Evolutionary conservation across 2,797 vertebrate genomes (phyloP).

Genomic region (Myripristis murdjan): DNA sequence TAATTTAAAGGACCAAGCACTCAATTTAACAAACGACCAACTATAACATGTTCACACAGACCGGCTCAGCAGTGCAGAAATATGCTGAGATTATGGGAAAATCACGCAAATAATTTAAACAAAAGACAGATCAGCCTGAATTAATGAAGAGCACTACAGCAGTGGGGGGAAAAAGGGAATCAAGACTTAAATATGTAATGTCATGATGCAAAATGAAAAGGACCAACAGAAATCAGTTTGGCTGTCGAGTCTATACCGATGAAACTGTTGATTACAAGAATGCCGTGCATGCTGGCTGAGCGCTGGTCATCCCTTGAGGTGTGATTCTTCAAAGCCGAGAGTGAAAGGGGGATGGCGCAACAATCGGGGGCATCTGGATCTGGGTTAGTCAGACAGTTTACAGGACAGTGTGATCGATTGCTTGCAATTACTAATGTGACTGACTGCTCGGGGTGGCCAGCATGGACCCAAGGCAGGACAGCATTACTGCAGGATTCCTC

Average conservation of each 20-base stretch:
- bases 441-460: neutral
- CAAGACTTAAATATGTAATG: neutral
- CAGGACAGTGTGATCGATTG: neutral
- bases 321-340: neutral
- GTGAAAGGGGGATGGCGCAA: neutral
- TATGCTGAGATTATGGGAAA: neutral
- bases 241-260: no score
- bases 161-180: neutral
- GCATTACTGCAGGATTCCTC: slow-evolving; percentile 56
- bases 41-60: neutral
- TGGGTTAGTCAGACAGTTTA: slow-evolving; percentile 11
- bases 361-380: slow-evolving; percentile 8
- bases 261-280: no score
- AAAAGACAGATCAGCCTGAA: no score
- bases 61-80: neutral
- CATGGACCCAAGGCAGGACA: slow-evolving; percentile 5
- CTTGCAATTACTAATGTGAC: slow-evolving; percentile 12
- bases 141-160: no score
- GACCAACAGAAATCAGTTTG: no score
- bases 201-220: neutral
- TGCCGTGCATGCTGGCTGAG: no score
- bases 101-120: no score
- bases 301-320: neutral
- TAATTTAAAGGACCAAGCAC: no score
- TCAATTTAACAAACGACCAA: no score